Percentiles rank a stretch among this genome's conserved stretches.
phyloP scores from a whole-genome alignment of 1,140 invertebrate species.

The Homalodisca vitripennis region DNA sequence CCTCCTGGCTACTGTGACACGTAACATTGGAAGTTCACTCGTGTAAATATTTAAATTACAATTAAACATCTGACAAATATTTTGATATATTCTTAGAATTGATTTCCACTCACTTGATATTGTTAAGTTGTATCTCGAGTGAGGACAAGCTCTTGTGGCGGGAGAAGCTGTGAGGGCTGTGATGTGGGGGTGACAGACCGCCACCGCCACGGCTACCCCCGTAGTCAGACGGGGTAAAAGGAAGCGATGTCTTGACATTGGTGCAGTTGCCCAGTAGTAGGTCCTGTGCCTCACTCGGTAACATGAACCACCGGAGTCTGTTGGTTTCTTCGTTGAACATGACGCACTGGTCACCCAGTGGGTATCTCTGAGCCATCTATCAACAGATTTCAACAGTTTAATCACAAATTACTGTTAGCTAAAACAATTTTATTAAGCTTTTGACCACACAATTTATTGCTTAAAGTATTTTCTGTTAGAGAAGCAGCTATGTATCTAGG shows the following conservation, averaged over 20 bases:
- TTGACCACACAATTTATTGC: no score
- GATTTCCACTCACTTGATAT: slow-evolving; percentile 26
- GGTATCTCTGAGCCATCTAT: slow-evolving; percentile 66
- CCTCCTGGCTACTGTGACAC: not conserved
- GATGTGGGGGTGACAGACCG: slow-evolving; percentile 32
- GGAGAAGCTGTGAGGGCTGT: slow-evolving; percentile 49
- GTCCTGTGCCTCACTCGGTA: slow-evolving; percentile 74
- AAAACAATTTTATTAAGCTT: no score
- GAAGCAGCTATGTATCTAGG: no score
- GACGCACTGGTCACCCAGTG: slow-evolving; percentile 69
- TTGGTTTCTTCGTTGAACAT: slow-evolving; percentile 65
- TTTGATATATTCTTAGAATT: not conserved
- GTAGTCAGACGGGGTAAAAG: slow-evolving; percentile 61
- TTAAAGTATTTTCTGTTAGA: no score
- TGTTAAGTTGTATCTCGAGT: slow-evolving; percentile 53
- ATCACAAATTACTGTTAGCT: no score
- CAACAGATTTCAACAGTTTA: slow-evolving; percentile 21
- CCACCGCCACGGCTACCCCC: slow-evolving; percentile 41
- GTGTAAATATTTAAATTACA: not conserved
- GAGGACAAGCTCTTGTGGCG: slow-evolving; percentile 61
- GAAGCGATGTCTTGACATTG: slow-evolving; percentile 71
- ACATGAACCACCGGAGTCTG: slow-evolving; percentile 80
- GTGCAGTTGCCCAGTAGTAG: slow-evolving; percentile 66
- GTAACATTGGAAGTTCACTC: no score
- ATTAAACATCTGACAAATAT: not conserved